Percentiles rank a stretch among this genome's conserved stretches.
Evolutionary conservation across 2,797 vertebrate genomes (phyloP).

Genomic region (Spinibarbus caldwelli): DNA sequence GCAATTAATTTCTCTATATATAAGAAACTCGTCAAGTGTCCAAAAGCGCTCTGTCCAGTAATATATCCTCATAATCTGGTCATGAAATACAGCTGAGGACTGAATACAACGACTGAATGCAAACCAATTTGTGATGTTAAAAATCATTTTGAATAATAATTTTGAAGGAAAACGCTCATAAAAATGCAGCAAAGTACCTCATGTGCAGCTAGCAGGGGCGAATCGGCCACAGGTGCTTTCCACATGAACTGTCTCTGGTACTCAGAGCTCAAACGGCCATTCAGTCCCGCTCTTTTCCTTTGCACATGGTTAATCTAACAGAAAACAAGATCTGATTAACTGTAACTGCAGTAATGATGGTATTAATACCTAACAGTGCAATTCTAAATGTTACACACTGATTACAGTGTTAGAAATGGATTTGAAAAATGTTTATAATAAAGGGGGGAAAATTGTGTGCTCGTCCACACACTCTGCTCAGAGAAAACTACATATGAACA

Average conservation of each 20-base stretch:
- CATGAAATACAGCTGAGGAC: no score
- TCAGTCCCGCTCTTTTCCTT: constrained; percentile 76
- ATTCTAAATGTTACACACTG: neutral
- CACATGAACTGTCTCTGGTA: constrained; percentile 85
- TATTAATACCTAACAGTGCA: neutral
- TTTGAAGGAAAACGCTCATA: neutral
- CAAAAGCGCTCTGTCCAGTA: no score
- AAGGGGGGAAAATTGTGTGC: no score
- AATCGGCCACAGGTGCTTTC: constrained; percentile 75
- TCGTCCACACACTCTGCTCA: no score
- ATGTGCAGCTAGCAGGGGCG: constrained; percentile 81
- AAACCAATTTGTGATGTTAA: neutral
- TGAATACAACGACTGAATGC: neutral
- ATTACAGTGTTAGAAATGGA: no score
- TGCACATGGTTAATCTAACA: constrained; percentile 76
- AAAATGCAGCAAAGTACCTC: constrained; percentile 72
- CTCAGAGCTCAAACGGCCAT: constrained; percentile 78
- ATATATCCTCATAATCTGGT: neutral
- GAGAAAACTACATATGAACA: neutral
- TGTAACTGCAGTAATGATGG: neutral
- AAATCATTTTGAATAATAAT: neutral
- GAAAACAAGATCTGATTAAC: neutral
- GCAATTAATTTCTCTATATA: neutral
- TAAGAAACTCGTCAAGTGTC: neutral
- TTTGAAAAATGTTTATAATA: no score